Conservation (phyloP, 2,888 invertebrate genomes). For the Meteorus colon region DNA sequence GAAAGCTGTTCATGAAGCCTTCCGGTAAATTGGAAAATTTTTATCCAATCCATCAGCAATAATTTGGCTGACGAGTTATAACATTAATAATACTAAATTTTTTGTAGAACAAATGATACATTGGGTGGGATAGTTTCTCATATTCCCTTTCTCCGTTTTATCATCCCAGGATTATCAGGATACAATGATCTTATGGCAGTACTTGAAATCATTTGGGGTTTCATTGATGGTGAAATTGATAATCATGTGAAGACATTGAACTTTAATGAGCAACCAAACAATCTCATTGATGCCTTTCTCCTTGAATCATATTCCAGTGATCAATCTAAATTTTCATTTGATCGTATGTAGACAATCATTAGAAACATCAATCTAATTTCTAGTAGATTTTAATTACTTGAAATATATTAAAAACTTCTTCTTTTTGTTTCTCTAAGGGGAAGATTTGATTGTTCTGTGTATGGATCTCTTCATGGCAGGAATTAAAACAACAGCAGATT, state of each 20-base stretch:
- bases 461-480: conserved; percentile 82
- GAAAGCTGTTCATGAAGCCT: conserved; percentile 78
- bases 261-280: conserved; percentile 67
- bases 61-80: conserved; percentile 52
- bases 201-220: conserved; percentile 75
- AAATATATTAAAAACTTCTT: neutral
- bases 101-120: conserved; percentile 76
- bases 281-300: conserved; percentile 81
- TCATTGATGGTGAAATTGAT: conserved; percentile 74
- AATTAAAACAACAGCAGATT: conserved; percentile 81
- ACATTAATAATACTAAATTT: conserved; percentile 67
- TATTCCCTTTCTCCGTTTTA: conserved; percentile 79
- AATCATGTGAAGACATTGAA: conserved; percentile 58
- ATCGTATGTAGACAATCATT: conserved; percentile 56
- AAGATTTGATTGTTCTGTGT: conserved; percentile 74
- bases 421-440: conserved; percentile 60
- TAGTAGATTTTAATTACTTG: no score
- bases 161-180: conserved; percentile 79
- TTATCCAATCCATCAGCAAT: neutral
- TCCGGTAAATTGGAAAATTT: conserved; percentile 69
- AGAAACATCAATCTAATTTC: neutral
- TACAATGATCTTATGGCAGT: conserved; percentile 76
- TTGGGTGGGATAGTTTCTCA: conserved; percentile 82
- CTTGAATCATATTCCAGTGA: conserved; percentile 69
- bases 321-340: conserved; percentile 54